Percentiles rank a stretch among this genome's conserved stretches.
Conservation (phyloP, 2,888 invertebrate genomes). For the Brachyopa scutellaris region DNA sequence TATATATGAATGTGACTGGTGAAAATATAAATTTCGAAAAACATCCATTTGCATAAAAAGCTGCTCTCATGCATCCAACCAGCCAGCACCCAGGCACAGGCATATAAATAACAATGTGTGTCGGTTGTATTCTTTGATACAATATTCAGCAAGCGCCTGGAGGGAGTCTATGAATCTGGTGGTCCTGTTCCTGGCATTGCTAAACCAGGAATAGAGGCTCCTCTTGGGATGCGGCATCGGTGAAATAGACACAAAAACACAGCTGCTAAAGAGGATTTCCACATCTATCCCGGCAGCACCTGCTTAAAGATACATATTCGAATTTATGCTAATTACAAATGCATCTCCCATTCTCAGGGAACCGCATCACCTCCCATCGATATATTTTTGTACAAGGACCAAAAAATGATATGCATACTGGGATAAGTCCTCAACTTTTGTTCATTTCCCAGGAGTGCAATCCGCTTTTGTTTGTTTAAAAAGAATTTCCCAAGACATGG, state of each 20-base stretch:
- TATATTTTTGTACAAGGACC: conserved; percentile 5
- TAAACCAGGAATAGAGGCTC: too few relatives aligned
- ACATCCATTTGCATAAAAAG: conserved; percentile 54
- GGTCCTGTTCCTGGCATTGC: too few relatives aligned
- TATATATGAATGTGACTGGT: background rate
- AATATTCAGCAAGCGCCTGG: conserved; percentile 34
- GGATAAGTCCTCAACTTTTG: conserved; percentile 43
- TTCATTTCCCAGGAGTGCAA: conserved; percentile 18
- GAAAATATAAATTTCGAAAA: conserved; percentile 37
- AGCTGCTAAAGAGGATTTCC: conserved; percentile 21
- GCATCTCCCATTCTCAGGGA: conserved; percentile 2
- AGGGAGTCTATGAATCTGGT: conserved; percentile 23
- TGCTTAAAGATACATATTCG: conserved; percentile 29
- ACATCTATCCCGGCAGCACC: conserved; percentile 17
- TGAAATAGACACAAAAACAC: background rate
- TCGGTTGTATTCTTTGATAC: conserved; percentile 51
- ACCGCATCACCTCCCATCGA: too few relatives aligned
- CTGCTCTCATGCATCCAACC: conserved; percentile 28
- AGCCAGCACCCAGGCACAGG: background rate
- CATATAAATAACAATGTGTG: conserved; percentile 55
- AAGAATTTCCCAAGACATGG: too few relatives aligned
- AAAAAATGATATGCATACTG: conserved; percentile 32
- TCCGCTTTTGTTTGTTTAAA: too few relatives aligned
- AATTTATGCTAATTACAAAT: conserved; percentile 58
- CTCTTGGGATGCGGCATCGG: too few relatives aligned